Base-by-base conservation (phyloP, 2,797 vertebrate species). In the Pantherophis vulpinus region DNA sequence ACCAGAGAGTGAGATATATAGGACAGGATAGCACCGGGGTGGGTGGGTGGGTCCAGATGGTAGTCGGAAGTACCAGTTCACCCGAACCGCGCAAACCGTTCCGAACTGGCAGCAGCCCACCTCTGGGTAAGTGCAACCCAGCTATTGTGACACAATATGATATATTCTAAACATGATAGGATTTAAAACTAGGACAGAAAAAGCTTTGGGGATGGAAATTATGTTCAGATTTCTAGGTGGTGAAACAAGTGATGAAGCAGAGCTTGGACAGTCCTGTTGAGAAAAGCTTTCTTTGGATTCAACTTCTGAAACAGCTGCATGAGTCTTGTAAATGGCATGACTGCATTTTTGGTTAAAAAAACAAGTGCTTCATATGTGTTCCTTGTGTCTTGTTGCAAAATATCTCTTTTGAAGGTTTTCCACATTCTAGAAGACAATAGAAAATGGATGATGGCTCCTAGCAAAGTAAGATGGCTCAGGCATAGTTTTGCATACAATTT, bases 31-130 rank as follows among this genome's bases (percentile, higher is more conserved):
- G 51, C 51, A 54, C 51, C 1, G 0, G 9, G 51, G 9, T 54
- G 51, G 51, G 9, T 54, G 51, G 9, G 9, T 1, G 51, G 51
- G 51, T 9, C 51, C 51, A 54, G 51, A 9, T 2, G 51, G 51
- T 54, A 9, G 51, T 54, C 9, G 1, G 51, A 54, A 54, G 0
- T 54, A 54, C 51, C 9, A 9, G 51, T 10, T 54, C 1, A 0
- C 8, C 51, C 0, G 9, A 54, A 54, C 51, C 1, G 1, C 8
- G 1, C 0, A 0, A 54, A 54, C 51, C 51, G 9, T 1, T 54
- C 51, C 9, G 0, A 54, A 54, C 51, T 9, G 3, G 9, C 51
- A 54, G 9, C 51, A 54, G 51, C 51, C 51, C 51, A 54, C 51
- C 51, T 54, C 51, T 74, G 32, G 70, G 7, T 20, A 74, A 74